phyloP scores from a whole-genome alignment of 2,797 vertebrate genomes.

The Protonibea diacanthus region DNA sequence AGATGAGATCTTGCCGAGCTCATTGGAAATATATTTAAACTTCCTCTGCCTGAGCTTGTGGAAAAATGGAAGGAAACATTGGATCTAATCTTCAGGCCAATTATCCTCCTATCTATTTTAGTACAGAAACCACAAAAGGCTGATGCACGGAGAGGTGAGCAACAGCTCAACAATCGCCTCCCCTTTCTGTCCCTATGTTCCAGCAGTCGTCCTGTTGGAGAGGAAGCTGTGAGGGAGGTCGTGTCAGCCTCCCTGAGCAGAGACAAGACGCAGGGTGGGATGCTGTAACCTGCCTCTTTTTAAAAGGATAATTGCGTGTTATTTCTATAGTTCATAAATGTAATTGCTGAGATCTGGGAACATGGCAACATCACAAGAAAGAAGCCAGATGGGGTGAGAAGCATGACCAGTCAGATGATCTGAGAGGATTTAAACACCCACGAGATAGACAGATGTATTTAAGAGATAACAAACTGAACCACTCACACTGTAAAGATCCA shows the following conservation, averaged over 20 bases:
- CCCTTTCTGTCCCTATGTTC: background rate
- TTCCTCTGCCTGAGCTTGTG: background rate
- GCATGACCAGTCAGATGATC: background rate
- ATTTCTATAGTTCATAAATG: background rate
- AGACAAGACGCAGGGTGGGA: background rate
- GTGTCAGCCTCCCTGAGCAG: background rate
- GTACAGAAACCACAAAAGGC: background rate
- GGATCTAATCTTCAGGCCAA: constrained; percentile 9
- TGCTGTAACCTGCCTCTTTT: constrained; percentile 6
- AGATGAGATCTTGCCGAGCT: constrained; percentile 2
- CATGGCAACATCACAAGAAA: background rate
- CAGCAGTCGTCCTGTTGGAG: background rate
- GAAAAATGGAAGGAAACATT: background rate
- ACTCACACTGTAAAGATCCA: too few relatives aligned
- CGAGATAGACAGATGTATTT: too few relatives aligned
- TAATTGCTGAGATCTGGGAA: constrained; percentile 11
- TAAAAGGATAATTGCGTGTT: background rate
- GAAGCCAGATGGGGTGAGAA: background rate
- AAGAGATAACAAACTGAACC: too few relatives aligned
- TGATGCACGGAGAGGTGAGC: constrained; percentile 6
- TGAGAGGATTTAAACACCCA: background rate
- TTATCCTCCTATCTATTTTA: constrained; percentile 17
- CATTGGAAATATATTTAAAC: constrained; percentile 18
- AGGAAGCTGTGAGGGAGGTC: background rate
- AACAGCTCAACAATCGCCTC: background rate